A percentile compares a stretch with the other conserved stretches of the same genome.
Conservation (phyloP, 2,888 invertebrate genomes). For the Lampropteryx suffumata region DNA sequence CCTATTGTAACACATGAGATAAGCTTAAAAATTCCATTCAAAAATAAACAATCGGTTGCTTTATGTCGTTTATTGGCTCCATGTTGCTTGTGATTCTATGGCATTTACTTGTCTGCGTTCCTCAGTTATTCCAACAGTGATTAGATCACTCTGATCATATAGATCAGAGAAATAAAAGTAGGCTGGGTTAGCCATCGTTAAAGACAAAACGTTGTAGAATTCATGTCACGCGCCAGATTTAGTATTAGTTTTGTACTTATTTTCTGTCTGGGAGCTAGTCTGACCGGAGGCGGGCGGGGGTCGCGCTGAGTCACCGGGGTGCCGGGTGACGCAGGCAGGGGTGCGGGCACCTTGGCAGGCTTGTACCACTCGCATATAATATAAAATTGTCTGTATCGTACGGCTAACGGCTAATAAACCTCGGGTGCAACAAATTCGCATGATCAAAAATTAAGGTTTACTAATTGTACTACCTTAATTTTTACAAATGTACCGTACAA, state of each 20-base stretch:
- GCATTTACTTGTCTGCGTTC: too few species aligned
- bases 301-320: conserved; percentile 59
- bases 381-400: neutral
- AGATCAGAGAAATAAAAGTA: conserved; percentile 9
- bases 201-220: conserved; percentile 32
- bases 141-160: neutral
- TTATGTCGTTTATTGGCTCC: conserved; percentile 6
- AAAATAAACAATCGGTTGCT: conserved; percentile 16
- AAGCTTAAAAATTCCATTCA: conserved; percentile 25
- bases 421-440: too few species aligned
- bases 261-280: conserved; percentile 52
- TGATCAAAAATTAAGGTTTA: too few species aligned
- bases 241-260: conserved; percentile 48
- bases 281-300: conserved; percentile 43
- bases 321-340: conserved; percentile 54
- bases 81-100: too few species aligned
- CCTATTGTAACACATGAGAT: conserved; percentile 16
- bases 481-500: too few species aligned
- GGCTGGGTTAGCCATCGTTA: conserved; percentile 1
- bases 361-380: neutral
- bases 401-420: too few species aligned
- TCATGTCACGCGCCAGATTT: conserved; percentile 32
- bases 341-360: conserved; percentile 41
- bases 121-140: neutral
- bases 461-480: too few species aligned